Conservation (phyloP, 1,140 invertebrate genomes). For the Zaprionus davidi region DNA sequence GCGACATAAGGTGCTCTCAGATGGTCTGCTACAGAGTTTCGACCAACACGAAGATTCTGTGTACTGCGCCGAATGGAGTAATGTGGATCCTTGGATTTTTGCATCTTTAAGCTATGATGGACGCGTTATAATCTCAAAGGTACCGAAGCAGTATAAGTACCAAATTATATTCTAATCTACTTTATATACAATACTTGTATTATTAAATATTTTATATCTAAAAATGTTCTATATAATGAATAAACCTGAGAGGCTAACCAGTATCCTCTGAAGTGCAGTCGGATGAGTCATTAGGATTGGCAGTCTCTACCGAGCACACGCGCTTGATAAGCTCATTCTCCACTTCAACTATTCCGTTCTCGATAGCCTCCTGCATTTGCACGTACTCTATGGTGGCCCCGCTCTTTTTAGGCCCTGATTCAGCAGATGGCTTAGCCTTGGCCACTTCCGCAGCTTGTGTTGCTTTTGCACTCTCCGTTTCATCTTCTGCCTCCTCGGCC, state of each 20-base stretch:
- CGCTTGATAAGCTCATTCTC: slow-evolving; percentile 82
- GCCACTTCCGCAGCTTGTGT: slow-evolving; percentile 15
- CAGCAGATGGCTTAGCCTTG: slow-evolving; percentile 47
- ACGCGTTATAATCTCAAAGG: slow-evolving; percentile 95
- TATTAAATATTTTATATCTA: slow-evolving; percentile 16
- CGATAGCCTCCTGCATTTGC: slow-evolving; percentile 82
- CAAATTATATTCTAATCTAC: slow-evolving; percentile 89
- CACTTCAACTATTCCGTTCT: slow-evolving; percentile 75
- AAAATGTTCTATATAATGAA: background rate
- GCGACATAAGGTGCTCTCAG: slow-evolving; percentile 86
- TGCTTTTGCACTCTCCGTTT: slow-evolving; percentile 81
- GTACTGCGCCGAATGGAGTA: slow-evolving; percentile 98
- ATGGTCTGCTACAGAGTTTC: slow-evolving; percentile 91
- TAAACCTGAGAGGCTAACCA: slow-evolving; percentile 47
- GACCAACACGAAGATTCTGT: slow-evolving; percentile 99
- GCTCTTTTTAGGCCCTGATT: slow-evolving; percentile 41
- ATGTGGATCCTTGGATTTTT: slow-evolving; percentile 98
- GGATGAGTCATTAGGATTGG: slow-evolving; percentile 83
- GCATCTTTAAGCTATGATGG: slow-evolving; percentile 99
- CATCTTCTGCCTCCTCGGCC: slow-evolving; percentile 87
- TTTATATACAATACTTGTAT: slow-evolving; percentile 42
- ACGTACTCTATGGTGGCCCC: slow-evolving; percentile 80
- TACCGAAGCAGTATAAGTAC: slow-evolving; percentile 96
- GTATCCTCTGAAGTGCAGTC: slow-evolving; percentile 83
- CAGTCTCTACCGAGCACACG: slow-evolving; percentile 78